Percentiles rank a stretch among this genome's conserved stretches.
These are phyloP conservation scores for Eustalomyia histrio DNA, from an alignment of 2,888 invertebrate species.

Conservation along the genomic window DNA sequence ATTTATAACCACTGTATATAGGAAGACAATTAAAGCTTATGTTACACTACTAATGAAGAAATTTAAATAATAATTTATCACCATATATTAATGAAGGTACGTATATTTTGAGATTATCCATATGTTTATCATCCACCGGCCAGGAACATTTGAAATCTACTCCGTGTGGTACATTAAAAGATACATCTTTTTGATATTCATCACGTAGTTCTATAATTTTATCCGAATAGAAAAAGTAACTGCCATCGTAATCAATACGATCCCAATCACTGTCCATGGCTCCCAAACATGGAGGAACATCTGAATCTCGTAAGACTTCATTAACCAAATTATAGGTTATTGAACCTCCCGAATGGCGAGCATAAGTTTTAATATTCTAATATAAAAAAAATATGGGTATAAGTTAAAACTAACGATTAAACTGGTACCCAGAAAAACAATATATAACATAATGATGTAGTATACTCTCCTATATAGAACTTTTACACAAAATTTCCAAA, in stretches of 20 bases:
- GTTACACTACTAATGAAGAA: background rate
- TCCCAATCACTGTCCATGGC: conserved; percentile 78
- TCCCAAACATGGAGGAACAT: conserved; percentile 78
- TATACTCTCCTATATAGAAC: no score
- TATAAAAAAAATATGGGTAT: background rate
- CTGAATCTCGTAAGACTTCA: conserved; percentile 78
- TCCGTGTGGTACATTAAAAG: conserved; percentile 69
- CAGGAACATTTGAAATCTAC: conserved; percentile 72
- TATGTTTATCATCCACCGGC: conserved; percentile 74
- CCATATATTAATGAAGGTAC: conserved; percentile 74
- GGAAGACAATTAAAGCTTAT: background rate
- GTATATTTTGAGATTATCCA: conserved; percentile 72
- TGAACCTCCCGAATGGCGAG: conserved; percentile 77
- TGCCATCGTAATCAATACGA: conserved; percentile 77
- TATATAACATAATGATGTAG: no score
- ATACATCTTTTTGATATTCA: conserved; percentile 76
- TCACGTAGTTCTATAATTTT: conserved; percentile 77
- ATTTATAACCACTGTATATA: conserved; percentile 70
- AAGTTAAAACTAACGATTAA: no score
- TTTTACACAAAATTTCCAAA: no score
- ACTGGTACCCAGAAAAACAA: no score
- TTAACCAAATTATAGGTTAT: conserved; percentile 78
- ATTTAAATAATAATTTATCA: conserved; percentile 47
- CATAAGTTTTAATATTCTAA: conserved; percentile 78
- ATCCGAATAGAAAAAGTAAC: conserved; percentile 77